Base-by-base conservation (phyloP, 2,797 vertebrate genomes). In the Periophthalmus magnuspinnatus region DNA sequence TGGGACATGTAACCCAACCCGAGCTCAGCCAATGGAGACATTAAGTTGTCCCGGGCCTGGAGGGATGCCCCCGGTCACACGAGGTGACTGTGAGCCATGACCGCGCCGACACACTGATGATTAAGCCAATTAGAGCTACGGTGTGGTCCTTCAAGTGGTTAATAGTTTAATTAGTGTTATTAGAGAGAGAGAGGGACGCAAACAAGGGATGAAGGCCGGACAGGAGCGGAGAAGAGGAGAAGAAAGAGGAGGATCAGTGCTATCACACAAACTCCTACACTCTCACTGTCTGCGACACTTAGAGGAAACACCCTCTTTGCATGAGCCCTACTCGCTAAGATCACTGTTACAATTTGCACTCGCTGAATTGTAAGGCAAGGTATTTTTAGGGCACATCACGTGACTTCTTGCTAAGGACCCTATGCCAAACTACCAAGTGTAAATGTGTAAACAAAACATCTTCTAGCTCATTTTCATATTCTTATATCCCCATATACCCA, bases 161-260 rank as follows among this genome's bases (percentile, higher is more conserved):
- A 92, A 93, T 89, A 76, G 81, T 86, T 92, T 91, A 93, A 93
- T 92, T 92, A 88, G 84, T 78, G 79, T 83, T 81, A 88, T 90
- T 91, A 88, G 76, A 88, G 69, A 80, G 69, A 80, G 71, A 77
- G 77, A 79, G 66, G 62, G 59, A 74, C 55, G 67, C 56, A 77
- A 85, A 82, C 72, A 83, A 70, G 67, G 81, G 72, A 83, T 74
- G 56, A 81, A 66, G 63, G 73, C 60, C 34, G 68, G 72, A 74
- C 76, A 75, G 76, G 70, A 59, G 65, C 50, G 65, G 71, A 60
- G 72, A 52, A 21, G 19, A 21, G n/a, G 19, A 54, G 7, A 6
- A 47, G 45, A 13, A 13, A 6, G n/a, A 47, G 71, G 59, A 61
- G 62, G 60, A 59, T 63, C 63, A 45, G 61, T 36, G 36, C 38